phyloP scores from a whole-genome alignment of 2,888 invertebrate species.

The Idaea aversata region DNA sequence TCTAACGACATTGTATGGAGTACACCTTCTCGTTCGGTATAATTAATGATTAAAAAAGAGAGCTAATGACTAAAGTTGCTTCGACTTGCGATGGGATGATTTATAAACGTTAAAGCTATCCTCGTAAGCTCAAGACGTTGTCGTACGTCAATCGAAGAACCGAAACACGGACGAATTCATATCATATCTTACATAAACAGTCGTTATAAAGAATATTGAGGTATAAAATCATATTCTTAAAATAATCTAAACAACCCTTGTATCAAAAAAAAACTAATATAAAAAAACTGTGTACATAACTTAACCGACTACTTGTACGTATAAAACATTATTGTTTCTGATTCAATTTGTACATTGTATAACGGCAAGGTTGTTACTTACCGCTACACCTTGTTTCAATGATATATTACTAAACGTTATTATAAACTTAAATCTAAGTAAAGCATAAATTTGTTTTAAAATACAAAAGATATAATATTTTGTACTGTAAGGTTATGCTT shows the following conservation, averaged over 20 bases:
- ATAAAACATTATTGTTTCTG: conserved; percentile 45
- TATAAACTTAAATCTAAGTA: conserved; percentile 66
- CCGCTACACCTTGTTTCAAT: conserved; percentile 25
- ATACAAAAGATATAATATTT: conserved; percentile 71
- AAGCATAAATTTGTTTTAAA: conserved; percentile 70
- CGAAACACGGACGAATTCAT: conserved; percentile 33
- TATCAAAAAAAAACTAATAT: conserved; percentile 31
- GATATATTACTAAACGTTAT: conserved; percentile 41
- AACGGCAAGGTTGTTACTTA: background rate
- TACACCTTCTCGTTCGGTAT: background rate
- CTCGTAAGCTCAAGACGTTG: conserved; percentile 19
- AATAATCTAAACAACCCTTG: conserved; percentile 54
- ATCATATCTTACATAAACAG: conserved; percentile 53
- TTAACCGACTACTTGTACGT: conserved; percentile 56
- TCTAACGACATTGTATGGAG: background rate
- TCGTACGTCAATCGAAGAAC: conserved; percentile 26
- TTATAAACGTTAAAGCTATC: conserved; percentile 67
- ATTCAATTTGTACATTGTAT: background rate
- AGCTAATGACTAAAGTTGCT: conserved; percentile 65
- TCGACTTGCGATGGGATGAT: conserved; percentile 72
- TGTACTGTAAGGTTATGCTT: conserved; percentile 74
- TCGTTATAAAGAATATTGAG: conserved; percentile 57
- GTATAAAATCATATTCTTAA: conserved; percentile 59
- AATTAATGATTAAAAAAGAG: conserved; percentile 35
- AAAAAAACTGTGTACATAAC: conserved; percentile 47